phyloP scores from a whole-genome alignment of 2,888 invertebrate genomes.

The Nipponacmea schrenckii region DNA sequence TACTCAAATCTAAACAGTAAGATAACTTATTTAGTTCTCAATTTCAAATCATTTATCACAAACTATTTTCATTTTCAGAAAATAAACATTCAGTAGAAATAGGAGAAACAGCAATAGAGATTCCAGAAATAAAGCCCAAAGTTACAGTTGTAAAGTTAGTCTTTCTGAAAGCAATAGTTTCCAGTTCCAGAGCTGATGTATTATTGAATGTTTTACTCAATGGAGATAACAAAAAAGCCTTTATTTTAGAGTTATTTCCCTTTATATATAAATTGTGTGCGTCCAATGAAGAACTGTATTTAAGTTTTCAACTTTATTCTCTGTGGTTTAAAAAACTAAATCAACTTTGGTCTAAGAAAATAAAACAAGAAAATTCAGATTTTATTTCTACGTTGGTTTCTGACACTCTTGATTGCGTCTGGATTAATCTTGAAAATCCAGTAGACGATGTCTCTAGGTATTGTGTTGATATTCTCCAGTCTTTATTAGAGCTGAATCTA shows the following conservation, averaged over 20 bases:
- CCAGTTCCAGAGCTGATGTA: slow-evolving; percentile 12
- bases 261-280: slow-evolving; percentile 20
- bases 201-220: background rate
- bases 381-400: slow-evolving; percentile 3
- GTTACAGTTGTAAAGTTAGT: slow-evolving; percentile 14
- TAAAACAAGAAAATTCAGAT: background rate
- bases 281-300: slow-evolving; percentile 21
- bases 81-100: too few relatives aligned
- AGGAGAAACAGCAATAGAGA: background rate
- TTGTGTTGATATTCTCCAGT: slow-evolving; percentile 44
- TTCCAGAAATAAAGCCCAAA: background rate
- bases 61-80: background rate
- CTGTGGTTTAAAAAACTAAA: slow-evolving; percentile 30
- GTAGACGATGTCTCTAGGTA: slow-evolving; percentile 60
- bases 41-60: background rate
- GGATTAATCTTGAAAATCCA: slow-evolving; percentile 60
- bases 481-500: slow-evolving; percentile 42
- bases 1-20: too few relatives aligned
- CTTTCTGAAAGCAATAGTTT: slow-evolving; percentile 16
- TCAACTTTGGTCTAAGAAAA: background rate
- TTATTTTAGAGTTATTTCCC: slow-evolving; percentile 22
- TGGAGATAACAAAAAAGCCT: slow-evolving; percentile 4
- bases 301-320: slow-evolving; percentile 31
- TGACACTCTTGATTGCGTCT: slow-evolving; percentile 47
- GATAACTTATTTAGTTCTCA: background rate